Base-by-base conservation (phyloP, 2,888 invertebrate genomes). In the Hylaea fasciaria region DNA sequence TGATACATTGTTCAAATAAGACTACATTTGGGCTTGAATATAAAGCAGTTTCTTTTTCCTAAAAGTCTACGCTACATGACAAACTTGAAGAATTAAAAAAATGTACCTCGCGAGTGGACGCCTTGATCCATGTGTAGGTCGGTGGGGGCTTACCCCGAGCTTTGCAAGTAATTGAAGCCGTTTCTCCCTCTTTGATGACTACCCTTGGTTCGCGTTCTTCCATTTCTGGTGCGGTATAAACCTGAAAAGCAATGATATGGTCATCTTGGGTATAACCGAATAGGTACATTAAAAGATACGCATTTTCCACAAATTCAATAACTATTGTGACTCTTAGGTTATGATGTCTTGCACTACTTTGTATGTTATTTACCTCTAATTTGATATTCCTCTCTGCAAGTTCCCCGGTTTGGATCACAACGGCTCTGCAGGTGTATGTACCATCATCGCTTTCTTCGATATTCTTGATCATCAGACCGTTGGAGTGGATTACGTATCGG, bases 121-220 rank as follows among this genome's bases (percentile, higher is more conserved):
- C 93, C 74, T 96, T 96, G 58, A 97, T 95, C 98, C 98, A 98
- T 32, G 94, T 94, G 78, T 96, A 97, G 57, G 93, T 94, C 45
- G 98, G 98, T 13, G 95, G 94, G 0, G 98, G 98, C 81, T 97
- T 97, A 14, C 97, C 98, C 41, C 91, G 94, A 0, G 97, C 97
- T 70, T 94, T 94, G 82, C 98, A 98, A 54, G 93, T 93, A 39
- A 97, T 94, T 0, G 94, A 93, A 37, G 96, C 95, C 32, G 95
- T 93, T 82, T 96, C 96, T 0, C 96, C 97, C 87, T 98, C 98
- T 40, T 96, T 93, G 3, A 97, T 95, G 75, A 96, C 95, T 8
- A 95, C 85, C 16, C 93, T 88, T 2, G 90, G 81, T 48, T 94
- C 93, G 56, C 95, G 91, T 66, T 94, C 93, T 57, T 94, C 93